Conservation (phyloP, 2,797 vertebrate species). For the Cryptoprocta ferox region DNA sequence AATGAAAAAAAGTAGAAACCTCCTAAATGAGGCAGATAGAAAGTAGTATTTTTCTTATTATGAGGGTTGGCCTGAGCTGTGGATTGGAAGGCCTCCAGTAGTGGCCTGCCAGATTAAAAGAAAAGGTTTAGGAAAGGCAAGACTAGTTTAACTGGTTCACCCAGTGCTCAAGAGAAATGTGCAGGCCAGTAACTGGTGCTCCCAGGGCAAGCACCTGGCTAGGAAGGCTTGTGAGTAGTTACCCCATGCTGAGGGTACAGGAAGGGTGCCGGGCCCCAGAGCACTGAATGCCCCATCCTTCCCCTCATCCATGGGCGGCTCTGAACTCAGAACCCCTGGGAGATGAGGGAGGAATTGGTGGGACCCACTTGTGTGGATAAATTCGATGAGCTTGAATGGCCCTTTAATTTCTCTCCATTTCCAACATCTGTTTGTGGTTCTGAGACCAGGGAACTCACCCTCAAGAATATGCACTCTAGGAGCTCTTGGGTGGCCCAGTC, state of each 20-base stretch:
- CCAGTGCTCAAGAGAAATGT: neutral
- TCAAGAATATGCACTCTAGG: neutral
- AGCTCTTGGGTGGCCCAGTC: no score
- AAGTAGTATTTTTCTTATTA: constrained; percentile 79
- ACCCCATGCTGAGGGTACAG: neutral
- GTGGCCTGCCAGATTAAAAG: constrained; percentile 55
- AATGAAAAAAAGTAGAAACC: constrained; percentile 48
- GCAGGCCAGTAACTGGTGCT: neutral
- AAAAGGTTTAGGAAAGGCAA: constrained; percentile 10
- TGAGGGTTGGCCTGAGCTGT: constrained; percentile 65
- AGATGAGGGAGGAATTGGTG: neutral
- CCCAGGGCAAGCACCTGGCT: neutral
- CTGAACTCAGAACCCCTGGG: neutral
- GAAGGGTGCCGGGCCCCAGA: fast-evolving
- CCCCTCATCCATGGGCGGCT: neutral
- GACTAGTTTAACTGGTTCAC: constrained; percentile 67
- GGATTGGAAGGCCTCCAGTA: constrained; percentile 73
- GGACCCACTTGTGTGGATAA: neutral
- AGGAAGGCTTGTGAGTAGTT: neutral
- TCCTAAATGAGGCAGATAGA: constrained; percentile 69
- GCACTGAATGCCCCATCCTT: fast-evolving
- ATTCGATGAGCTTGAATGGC: neutral
- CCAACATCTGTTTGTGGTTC: neutral
- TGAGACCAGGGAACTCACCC: neutral
- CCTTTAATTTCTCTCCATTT: neutral